Conservation (phyloP, 2,113 vertebrate species). For the Grammomys surdaster region DNA sequence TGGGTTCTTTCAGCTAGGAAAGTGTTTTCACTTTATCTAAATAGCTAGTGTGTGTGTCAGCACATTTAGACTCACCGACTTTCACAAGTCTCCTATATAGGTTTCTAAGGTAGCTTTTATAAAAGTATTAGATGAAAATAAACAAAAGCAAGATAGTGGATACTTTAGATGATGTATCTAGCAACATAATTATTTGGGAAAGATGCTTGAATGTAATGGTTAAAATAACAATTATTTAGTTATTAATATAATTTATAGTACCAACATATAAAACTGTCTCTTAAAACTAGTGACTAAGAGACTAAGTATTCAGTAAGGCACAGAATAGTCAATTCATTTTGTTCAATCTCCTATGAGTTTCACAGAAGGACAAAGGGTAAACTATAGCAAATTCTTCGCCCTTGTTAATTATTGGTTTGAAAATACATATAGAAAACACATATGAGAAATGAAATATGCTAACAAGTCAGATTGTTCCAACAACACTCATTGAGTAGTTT, state of each 20-base stretch:
- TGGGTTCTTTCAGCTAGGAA: not conserved
- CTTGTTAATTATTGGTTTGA: not conserved
- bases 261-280: not conserved
- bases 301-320: not conserved
- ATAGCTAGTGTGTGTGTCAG: not conserved
- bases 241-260: not conserved
- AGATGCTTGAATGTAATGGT: not conserved
- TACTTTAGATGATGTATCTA: not conserved
- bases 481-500: not conserved
- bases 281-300: not conserved
- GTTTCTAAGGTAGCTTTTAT: not conserved
- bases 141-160: not conserved
- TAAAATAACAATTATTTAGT: not conserved
- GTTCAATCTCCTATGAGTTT: not conserved
- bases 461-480: not conserved
- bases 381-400: not conserved
- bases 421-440: not conserved
- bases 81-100: not conserved
- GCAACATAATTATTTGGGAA: not conserved
- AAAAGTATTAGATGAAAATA: not conserved
- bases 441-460: not conserved
- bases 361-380: not conserved
- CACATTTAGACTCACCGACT: not conserved
- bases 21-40: not conserved
- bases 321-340: not conserved